Base-by-base conservation (phyloP, 1,140 invertebrate genomes). In the Leptestheria dahalacensis region DNA sequence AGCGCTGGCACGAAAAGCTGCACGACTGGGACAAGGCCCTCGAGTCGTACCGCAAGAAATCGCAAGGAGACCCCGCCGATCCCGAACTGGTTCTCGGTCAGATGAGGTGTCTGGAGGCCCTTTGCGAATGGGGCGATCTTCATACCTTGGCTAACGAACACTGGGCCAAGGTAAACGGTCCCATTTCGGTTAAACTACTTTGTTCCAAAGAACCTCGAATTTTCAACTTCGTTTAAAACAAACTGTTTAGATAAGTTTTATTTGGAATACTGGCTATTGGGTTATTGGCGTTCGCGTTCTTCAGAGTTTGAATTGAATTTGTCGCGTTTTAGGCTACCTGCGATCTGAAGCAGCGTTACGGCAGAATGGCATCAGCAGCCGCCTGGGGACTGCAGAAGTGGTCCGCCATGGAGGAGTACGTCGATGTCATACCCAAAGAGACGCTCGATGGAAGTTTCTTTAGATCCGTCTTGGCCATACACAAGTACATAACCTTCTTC, bases 21-120 rank as follows among this genome's bases (percentile, higher is more conserved):
- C 93, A 98, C 68, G 93, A 97, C 67, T 99, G 95, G 95, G 91
- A 98, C 64, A 89, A 91, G 69, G 97, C 97, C 0, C 74, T 98
- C 15, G 77, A 83, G 59, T 78, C 93, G 0, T 99, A 99, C 68
- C 75, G 82, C 49, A 63, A 77, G 6, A 76, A 77, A 11, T 60
- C 64, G 24, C 77, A 84, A 65, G 64, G 70, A 0, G 71, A 75
- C 6, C 63, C 73, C 0, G 69, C 78, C 20, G 86, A 95, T 68
- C 74, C 85, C 12, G 91, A 94, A 53, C 79, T 93, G 0, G 82
- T 83, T 21, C 72, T 99, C 1, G 95, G 96, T 0, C 83, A 94
- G 69, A 94, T 99, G 88, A 79, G 96, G 24, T 99, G 94, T 72
- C 75, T 97, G 33, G 95, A 99, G 76, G 92, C 94, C 1, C 74